phyloP scores from a whole-genome alignment of 2,113 vertebrate genomes.

The Dromiciops gliroides region DNA sequence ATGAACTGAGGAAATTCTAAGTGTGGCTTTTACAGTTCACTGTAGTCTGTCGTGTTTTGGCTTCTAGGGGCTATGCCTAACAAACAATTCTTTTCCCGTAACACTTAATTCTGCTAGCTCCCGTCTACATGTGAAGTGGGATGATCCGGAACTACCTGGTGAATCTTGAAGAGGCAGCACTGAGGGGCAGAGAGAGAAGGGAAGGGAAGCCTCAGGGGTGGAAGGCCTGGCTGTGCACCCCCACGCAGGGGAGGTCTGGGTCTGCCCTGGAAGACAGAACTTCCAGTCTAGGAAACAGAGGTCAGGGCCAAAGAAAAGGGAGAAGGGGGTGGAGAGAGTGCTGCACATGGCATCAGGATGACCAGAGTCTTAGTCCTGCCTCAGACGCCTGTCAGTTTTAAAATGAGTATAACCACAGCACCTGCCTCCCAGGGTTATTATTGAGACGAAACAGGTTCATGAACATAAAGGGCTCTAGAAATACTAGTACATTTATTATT shows the following conservation, averaged over 20 bases:
- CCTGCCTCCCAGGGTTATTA: background rate
- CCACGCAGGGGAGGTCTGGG: no score
- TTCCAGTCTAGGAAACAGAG: background rate
- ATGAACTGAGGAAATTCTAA: background rate
- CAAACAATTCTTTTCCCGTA: background rate
- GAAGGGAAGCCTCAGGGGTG: no score
- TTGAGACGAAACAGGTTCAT: background rate
- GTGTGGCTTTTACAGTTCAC: background rate
- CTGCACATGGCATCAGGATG: no score
- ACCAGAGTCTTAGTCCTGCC: background rate
- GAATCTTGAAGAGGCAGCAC: background rate
- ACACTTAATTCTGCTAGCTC: background rate
- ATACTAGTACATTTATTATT: no score
- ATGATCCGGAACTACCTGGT: background rate
- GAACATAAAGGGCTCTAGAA: background rate
- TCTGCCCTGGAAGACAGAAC: background rate
- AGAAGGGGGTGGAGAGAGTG: no score
- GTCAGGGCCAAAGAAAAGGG: no score
- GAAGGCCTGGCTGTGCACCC: background rate
- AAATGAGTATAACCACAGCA: background rate
- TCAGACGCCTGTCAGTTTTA: background rate
- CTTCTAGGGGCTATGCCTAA: no score
- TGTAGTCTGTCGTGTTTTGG: no score
- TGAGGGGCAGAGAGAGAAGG: background rate
- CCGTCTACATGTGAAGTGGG: background rate